Conservation (phyloP, 2,888 invertebrate genomes). For the Xanthostigma xanthostigma region DNA sequence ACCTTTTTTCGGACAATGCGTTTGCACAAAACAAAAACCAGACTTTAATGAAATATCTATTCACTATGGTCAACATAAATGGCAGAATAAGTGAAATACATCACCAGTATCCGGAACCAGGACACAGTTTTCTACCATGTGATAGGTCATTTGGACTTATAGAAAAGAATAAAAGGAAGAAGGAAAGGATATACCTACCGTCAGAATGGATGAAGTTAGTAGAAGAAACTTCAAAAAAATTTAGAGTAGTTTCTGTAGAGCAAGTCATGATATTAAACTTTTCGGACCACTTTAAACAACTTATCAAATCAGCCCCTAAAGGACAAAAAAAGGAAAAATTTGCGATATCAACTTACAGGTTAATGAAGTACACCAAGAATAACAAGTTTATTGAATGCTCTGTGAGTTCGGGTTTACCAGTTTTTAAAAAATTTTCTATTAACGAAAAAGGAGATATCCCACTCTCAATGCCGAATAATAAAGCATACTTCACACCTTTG, state of each 20-base stretch:
- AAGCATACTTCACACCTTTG: too few species aligned
- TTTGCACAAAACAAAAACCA: constrained; percentile 12
- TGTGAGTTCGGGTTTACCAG: too few species aligned
- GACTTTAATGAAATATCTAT: constrained; percentile 8
- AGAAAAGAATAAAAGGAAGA: constrained; percentile 8
- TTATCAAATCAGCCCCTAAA: too few species aligned
- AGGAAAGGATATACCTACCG: constrained; percentile 6
- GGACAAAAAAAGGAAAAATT: too few species aligned
- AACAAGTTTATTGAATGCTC: too few species aligned
- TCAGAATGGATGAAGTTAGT: constrained; percentile 4
- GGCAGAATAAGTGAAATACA: constrained; percentile 4
- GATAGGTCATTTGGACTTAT: constrained; percentile 10
- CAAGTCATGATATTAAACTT: too few species aligned
- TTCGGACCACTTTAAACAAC: too few species aligned
- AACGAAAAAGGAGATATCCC: too few species aligned
- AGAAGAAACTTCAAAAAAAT: constrained; percentile 4
- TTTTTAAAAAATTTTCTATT: too few species aligned
- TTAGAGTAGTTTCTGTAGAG: constrained; percentile 3
- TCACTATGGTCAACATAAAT: constrained; percentile 7
- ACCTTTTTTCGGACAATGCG: constrained; percentile 11
- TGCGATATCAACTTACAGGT: too few species aligned
- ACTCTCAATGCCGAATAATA: too few species aligned
- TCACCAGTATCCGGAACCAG: constrained; percentile 8
- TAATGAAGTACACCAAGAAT: too few species aligned
- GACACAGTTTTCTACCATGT: constrained; percentile 10